Conservation (phyloP, 2,888 invertebrate species). For the Formica aserva region DNA sequence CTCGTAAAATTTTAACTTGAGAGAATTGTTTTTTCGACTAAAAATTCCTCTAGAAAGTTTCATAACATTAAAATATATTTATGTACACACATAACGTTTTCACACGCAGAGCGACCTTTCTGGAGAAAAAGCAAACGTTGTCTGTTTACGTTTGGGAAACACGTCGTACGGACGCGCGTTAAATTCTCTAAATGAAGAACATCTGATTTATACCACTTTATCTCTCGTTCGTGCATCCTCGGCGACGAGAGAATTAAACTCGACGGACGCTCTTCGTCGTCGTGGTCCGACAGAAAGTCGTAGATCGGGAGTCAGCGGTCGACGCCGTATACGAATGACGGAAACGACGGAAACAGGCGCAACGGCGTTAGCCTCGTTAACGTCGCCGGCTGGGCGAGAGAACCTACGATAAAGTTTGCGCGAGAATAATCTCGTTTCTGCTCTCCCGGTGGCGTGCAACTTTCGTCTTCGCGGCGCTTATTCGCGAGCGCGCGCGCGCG, state of each 20-base stretch:
- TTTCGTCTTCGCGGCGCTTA: slow-evolving; percentile 42
- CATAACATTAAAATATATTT: slow-evolving; percentile 32
- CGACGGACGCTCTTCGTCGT: slow-evolving; percentile 10
- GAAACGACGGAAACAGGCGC: slow-evolving; percentile 37
- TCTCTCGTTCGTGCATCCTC: slow-evolving; percentile 49
- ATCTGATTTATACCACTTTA: slow-evolving; percentile 52
- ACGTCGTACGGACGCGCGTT: slow-evolving; percentile 44
- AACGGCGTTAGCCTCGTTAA: slow-evolving; percentile 54
- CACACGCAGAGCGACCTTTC: not conserved
- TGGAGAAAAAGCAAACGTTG: not conserved
- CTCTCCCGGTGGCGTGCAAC: slow-evolving; percentile 41
- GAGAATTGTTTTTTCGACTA: slow-evolving; percentile 20
- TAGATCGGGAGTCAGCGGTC: slow-evolving; percentile 36
- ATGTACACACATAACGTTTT: slow-evolving; percentile 13
- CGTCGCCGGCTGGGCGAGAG: slow-evolving; percentile 34
- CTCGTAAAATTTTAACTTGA: slow-evolving; percentile 34
- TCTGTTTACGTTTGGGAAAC: slow-evolving; percentile 31
- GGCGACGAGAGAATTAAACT: slow-evolving; percentile 39
- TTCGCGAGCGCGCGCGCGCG: slow-evolving; percentile 11
- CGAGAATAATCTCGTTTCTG: slow-evolving; percentile 59
- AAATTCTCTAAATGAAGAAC: slow-evolving; percentile 52
- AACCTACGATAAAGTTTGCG: slow-evolving; percentile 51
- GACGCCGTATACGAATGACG: not conserved
- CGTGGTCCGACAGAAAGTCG: slow-evolving; percentile 47
- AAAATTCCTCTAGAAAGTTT: slow-evolving; percentile 18